These are phyloP conservation scores for Callitettix versicolor DNA, from an alignment of 1,140 invertebrate species.

Conservation along the genomic window DNA sequence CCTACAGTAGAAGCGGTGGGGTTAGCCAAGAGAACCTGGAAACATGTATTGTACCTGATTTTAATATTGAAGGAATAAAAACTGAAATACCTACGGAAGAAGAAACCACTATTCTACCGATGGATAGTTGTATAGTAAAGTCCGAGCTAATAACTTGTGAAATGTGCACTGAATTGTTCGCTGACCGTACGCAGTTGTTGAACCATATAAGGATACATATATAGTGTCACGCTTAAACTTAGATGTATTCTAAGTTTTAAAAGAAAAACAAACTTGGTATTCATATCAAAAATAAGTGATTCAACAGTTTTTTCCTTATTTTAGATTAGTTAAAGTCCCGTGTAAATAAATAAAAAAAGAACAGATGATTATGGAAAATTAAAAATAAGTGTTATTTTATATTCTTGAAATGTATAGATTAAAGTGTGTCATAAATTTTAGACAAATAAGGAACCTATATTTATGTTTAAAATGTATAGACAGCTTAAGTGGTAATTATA, in stretches of 20 bases:
- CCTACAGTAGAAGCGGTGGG: slow-evolving; percentile 1
- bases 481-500: too few relatives aligned
- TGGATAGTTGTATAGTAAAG: slow-evolving; percentile 9
- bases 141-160: slow-evolving; percentile 40
- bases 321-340: too few relatives aligned
- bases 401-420: too few relatives aligned
- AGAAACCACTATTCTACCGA: slow-evolving; percentile 1
- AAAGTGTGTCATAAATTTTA: too few relatives aligned
- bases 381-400: too few relatives aligned
- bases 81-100: slow-evolving; percentile 12
- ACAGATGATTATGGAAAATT: too few relatives aligned
- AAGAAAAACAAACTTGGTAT: too few relatives aligned
- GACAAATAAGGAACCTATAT: too few relatives aligned
- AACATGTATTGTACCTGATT: slow-evolving; percentile 21
- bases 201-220: slow-evolving; percentile 71
- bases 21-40: slow-evolving; percentile 20
- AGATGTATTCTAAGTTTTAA: slow-evolving; percentile 3
- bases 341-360: too few relatives aligned
- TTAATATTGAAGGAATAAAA: slow-evolving; percentile 20
- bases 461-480: too few relatives aligned
- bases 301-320: too few relatives aligned
- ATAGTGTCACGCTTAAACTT: slow-evolving; percentile 30
- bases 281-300: too few relatives aligned
- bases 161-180: slow-evolving; percentile 67
- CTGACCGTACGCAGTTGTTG: slow-evolving; percentile 55